Evolutionary conservation across 1,140 invertebrate genomes (phyloP), one percentile per base, ranked within the genome.

Genomic region (Bombus confusus): DNA sequence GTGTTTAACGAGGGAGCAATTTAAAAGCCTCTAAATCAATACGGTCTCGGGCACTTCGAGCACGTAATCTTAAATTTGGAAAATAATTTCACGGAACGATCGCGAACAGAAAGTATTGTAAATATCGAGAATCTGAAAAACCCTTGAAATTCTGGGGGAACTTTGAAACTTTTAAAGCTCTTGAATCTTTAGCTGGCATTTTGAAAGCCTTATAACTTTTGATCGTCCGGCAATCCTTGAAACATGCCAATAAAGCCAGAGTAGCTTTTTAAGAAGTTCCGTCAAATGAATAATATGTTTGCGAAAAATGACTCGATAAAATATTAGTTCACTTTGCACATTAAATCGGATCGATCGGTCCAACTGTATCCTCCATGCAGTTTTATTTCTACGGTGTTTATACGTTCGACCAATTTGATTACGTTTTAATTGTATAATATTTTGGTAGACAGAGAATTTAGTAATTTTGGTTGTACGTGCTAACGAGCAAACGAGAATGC

Each of bases 121-220:
- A 77, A 83, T 68, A 83, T 69, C 28, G 18, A 52, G 34, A 25
- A n/a, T 31, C 25, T 39, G 34, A 41, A 76, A 77, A 39, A 57
- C 28, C 12, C 62, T 31, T 10, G 62, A 83, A 68, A 47, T 76
- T 76, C 41, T 9, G 25, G 13, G 13, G 52, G n/a, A 84, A 84
- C 64, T 84, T 84, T n/a, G 13, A 28, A 69, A 72, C 66, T 41
- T 59, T 72, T 22, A 3, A 82, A 82, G n/a, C 80, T 52, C 59
- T 37, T 9, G 31, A 66, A 76, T 10, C 43, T 52, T 52, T 52
- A 1, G 18, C 8, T 37, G 9, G 15, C 37, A 34, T 78, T 84
- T 78, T 34, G 18, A 59, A 78, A 78, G 64, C 62, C 66, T 57
- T 62, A 18, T 3, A 84, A 84, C 64, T 71, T 84, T 43, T 34